A percentile compares a stretch with the other conserved stretches of the same genome.
phyloP scores from a whole-genome alignment of 2,797 vertebrate genomes.

The Philypnodon macrostomus region DNA sequence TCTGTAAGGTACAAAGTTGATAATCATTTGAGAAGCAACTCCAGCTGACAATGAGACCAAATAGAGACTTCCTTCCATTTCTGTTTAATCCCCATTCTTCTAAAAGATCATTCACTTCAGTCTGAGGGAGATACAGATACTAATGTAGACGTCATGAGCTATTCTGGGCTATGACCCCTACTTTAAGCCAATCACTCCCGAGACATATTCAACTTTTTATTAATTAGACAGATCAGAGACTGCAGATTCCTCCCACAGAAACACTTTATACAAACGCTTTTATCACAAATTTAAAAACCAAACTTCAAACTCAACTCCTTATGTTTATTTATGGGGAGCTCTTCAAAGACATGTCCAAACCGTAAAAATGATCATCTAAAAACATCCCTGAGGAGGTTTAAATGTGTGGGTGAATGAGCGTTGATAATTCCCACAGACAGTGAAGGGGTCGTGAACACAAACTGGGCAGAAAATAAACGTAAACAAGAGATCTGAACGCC shows the following conservation, averaged over 20 bases:
- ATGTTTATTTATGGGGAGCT: slow-evolving; percentile 67
- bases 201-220: slow-evolving; percentile 28
- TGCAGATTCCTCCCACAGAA: slow-evolving; percentile 24
- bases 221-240: slow-evolving; percentile 51
- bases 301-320: slow-evolving; percentile 47
- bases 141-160: slow-evolving; percentile 30
- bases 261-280: slow-evolving; percentile 14
- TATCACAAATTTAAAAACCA: slow-evolving; percentile 18
- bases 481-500: too few relatives aligned
- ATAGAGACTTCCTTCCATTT: too few relatives aligned
- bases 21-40: too few relatives aligned
- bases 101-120: slow-evolving; percentile 14
- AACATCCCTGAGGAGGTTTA: slow-evolving; percentile 14
- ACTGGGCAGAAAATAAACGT: too few relatives aligned
- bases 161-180: slow-evolving; percentile 29
- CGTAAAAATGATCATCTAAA: slow-evolving; percentile 8
- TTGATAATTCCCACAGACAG: too few relatives aligned
- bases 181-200: slow-evolving; percentile 42
- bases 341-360: slow-evolving; percentile 65
- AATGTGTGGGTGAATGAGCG: too few relatives aligned
- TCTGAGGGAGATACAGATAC: slow-evolving; percentile 13
- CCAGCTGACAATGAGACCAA: too few relatives aligned
- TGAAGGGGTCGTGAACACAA: too few relatives aligned
- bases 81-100: too few relatives aligned
- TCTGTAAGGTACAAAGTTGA: too few relatives aligned